These are phyloP conservation scores for Caracal caracal DNA, from an alignment of 2,113 vertebrate species.

Conservation along the genomic window DNA sequence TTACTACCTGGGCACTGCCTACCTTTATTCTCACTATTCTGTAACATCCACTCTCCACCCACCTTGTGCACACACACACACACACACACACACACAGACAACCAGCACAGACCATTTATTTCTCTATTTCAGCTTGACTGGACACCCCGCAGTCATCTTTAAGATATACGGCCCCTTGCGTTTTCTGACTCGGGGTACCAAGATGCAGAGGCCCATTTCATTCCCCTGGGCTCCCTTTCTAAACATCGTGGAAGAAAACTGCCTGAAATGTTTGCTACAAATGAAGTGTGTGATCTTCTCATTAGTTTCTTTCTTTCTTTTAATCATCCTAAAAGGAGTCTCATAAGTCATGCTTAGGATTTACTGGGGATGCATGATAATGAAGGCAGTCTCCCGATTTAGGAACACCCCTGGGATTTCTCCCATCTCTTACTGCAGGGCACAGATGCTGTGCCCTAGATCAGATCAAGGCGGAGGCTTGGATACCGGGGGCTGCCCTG, in stretches of 20 bases:
- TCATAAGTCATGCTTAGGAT: constrained; percentile 51
- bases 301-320: constrained; percentile 71
- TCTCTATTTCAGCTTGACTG: background rate
- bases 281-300: constrained; percentile 67
- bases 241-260: constrained; percentile 57
- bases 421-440: background rate
- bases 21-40: background rate
- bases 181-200: background rate
- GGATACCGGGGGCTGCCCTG: background rate
- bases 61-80: background rate
- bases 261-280: constrained; percentile 51
- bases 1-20: background rate
- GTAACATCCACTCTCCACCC: background rate
- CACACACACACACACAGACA: background rate
- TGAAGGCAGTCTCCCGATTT: constrained; percentile 53
- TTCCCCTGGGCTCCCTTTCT: background rate
- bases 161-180: background rate
- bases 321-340: constrained; percentile 68
- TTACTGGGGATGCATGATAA: constrained; percentile 59
- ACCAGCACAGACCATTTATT: background rate
- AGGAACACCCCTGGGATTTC: constrained; percentile 41
- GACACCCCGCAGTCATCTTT: background rate
- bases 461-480: background rate
- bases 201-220: background rate
- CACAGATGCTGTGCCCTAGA: background rate